Percentiles rank a stretch among this genome's conserved stretches.
These are phyloP conservation scores for Caenorhabditis becei DNA, from an alignment of 2,888 invertebrate species.

Conservation along the genomic window DNA sequence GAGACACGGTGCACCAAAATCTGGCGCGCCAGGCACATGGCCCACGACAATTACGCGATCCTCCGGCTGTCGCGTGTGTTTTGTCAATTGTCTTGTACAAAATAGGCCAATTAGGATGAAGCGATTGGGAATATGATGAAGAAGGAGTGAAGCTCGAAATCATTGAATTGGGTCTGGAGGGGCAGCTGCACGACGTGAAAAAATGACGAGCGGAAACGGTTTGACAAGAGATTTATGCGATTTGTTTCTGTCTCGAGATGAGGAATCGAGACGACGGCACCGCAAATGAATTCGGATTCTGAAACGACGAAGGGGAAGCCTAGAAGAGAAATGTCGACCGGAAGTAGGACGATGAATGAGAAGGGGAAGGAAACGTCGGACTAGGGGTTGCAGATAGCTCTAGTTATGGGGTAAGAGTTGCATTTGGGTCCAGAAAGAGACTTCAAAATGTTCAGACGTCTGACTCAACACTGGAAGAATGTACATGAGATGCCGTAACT, in stretches of 20 bases:
- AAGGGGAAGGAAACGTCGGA: conserved; percentile 1
- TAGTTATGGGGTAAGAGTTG: not conserved
- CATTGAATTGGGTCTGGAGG: not conserved
- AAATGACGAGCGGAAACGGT: conserved; percentile 22
- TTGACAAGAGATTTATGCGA: conserved; percentile 38
- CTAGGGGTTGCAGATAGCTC: not conserved
- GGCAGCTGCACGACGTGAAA: conserved; percentile 22
- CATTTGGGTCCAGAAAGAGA: not conserved
- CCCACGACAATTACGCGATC: conserved; percentile 29
- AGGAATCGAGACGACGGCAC: not conserved
- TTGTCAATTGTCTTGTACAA: conserved; percentile 38
- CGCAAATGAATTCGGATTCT: conserved; percentile 10
- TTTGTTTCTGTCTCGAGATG: not conserved
- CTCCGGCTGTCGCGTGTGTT: conserved; percentile 23
- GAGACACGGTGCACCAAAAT: conserved; percentile 5
- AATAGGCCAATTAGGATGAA: conserved; percentile 25
- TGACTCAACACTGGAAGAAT: no score
- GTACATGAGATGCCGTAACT: no score
- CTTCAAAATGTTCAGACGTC: no score
- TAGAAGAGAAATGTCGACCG: conserved; percentile 31
- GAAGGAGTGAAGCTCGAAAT: conserved; percentile 7
- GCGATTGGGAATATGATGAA: not conserved
- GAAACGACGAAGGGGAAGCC: not conserved
- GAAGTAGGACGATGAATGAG: conserved; percentile 45
- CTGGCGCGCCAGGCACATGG: conserved; percentile 26